phyloP scores from a whole-genome alignment of 2,888 invertebrate genomes.

The Acanthoscelides obtectus region DNA sequence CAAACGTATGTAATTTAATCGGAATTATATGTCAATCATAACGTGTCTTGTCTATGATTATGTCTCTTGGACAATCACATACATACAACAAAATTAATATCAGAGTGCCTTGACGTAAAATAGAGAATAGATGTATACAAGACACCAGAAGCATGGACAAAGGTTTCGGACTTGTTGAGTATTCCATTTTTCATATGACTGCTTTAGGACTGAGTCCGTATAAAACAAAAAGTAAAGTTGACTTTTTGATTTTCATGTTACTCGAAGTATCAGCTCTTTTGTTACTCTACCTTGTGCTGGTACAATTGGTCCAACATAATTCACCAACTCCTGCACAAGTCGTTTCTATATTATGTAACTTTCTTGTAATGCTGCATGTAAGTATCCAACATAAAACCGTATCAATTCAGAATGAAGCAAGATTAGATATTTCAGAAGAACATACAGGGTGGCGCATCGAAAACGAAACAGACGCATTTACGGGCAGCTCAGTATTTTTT shows the following conservation, averaged over 20 bases:
- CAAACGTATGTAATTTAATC: background rate
- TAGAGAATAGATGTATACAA: background rate
- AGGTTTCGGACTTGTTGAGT: background rate
- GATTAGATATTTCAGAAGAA: too few species aligned
- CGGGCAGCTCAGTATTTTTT: too few species aligned
- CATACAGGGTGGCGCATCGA: too few species aligned
- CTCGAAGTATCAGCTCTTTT: background rate
- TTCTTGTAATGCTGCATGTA: background rate
- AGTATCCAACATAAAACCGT: background rate
- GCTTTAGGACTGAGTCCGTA: background rate
- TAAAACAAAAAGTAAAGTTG: background rate
- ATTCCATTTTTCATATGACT: background rate
- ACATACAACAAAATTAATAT: background rate
- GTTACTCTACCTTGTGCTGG: background rate
- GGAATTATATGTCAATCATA: background rate
- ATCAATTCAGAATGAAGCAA: too few species aligned
- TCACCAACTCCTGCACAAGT: background rate
- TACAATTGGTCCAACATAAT: background rate
- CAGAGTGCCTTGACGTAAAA: background rate
- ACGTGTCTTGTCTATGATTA: background rate
- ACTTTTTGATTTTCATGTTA: background rate
- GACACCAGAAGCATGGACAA: background rate
- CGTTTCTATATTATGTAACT: background rate
- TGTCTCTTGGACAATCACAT: background rate
- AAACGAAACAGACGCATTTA: too few species aligned